Conservation (phyloP, 1,140 invertebrate genomes). For the Littorina saxatilis region DNA sequence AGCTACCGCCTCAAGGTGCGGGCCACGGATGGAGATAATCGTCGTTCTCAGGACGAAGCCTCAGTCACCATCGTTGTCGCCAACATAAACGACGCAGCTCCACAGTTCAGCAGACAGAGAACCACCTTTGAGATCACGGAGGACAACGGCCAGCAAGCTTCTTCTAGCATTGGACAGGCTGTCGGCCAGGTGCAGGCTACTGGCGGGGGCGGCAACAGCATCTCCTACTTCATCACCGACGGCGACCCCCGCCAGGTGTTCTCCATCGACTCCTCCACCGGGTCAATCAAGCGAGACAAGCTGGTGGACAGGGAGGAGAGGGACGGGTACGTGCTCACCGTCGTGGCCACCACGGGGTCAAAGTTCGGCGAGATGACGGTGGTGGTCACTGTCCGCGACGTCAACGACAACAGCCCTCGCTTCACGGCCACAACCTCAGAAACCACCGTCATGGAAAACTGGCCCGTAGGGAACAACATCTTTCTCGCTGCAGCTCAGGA, state of each 20-base stretch:
- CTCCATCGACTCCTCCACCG: constrained; percentile 72
- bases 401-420: constrained; percentile 94
- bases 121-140: constrained; percentile 90
- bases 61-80: constrained; percentile 59
- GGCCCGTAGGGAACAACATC: constrained; percentile 93
- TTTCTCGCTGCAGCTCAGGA: constrained; percentile 90
- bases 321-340: constrained; percentile 59
- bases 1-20: constrained; percentile 53
- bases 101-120: constrained; percentile 71
- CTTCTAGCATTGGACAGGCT: constrained; percentile 79
- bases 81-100: constrained; percentile 50
- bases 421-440: constrained; percentile 85
- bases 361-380: constrained; percentile 59
- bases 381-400: constrained; percentile 81
- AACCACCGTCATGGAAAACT: constrained; percentile 88
- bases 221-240: constrained; percentile 88
- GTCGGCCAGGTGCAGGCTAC: constrained; percentile 86
- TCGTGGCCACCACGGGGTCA: constrained; percentile 58
- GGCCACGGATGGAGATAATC: constrained; percentile 56
- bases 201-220: constrained; percentile 65
- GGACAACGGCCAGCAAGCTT: constrained; percentile 80
- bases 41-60: constrained; percentile 47
- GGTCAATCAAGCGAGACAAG: constrained; percentile 70
- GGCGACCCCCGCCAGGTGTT: constrained; percentile 79
- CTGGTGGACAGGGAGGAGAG: constrained; percentile 67